Evolutionary conservation across 2,797 vertebrate species (phyloP).

Genomic region (Smutsia gigantea): DNA sequence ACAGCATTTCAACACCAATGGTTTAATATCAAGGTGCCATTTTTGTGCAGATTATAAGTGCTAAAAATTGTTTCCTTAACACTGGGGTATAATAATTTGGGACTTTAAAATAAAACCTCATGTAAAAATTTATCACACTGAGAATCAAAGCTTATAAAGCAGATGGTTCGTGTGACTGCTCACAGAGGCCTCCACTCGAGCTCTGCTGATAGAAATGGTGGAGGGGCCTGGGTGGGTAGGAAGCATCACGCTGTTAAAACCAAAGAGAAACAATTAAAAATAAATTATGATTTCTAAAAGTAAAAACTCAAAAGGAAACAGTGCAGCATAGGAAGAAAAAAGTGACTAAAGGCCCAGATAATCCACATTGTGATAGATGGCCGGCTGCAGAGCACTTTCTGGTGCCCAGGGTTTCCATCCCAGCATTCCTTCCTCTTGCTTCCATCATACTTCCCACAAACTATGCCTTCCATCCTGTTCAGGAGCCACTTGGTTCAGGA

Average conservation of each 20-base stretch:
- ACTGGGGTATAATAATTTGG: not conserved
- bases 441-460: not conserved
- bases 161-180: no score
- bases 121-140: not conserved
- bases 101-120: not conserved
- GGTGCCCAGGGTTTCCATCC: not conserved
- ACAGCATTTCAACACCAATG: not conserved
- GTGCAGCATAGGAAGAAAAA: not conserved
- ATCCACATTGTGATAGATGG: not conserved
- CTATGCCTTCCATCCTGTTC: not conserved
- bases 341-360: not conserved
- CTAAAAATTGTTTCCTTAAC: not conserved
- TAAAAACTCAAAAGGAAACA: not conserved
- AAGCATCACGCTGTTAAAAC: not conserved
- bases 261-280: not conserved
- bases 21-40: not conserved
- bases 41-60: not conserved
- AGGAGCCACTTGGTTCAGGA: not conserved
- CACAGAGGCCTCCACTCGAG: not conserved
- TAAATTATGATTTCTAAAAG: not conserved
- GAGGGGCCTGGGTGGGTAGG: no score
- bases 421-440: not conserved
- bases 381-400: fast-evolving
- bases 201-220: no score
- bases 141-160: not conserved